These are phyloP conservation scores for Danio kyathit DNA, from an alignment of 2,797 vertebrate species.

Conservation along the genomic window DNA sequence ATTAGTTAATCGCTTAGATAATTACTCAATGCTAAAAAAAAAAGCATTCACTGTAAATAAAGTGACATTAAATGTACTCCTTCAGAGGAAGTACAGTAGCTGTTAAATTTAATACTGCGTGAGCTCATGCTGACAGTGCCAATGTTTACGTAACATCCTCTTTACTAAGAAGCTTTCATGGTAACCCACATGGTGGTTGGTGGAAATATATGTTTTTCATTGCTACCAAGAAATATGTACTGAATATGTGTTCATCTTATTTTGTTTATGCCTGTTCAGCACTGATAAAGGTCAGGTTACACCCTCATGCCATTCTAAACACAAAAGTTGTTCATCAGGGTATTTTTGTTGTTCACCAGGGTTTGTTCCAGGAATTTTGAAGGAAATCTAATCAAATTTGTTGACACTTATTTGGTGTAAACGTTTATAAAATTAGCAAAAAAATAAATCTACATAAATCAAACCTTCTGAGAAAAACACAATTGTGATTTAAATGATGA, in stretches of 20 bases:
- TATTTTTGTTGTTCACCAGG: too few relatives aligned
- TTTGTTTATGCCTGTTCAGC: background rate
- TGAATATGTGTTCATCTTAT: background rate
- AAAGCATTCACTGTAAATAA: too few relatives aligned
- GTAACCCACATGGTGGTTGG: background rate
- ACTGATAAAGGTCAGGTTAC: background rate
- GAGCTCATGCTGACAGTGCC: background rate
- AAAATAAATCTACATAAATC: too few relatives aligned
- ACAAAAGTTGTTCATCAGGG: too few relatives aligned
- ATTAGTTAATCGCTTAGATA: background rate
- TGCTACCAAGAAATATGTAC: background rate
- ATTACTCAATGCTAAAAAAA: background rate
- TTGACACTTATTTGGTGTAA: too few relatives aligned
- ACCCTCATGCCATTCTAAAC: too few relatives aligned
- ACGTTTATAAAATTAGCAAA: too few relatives aligned
- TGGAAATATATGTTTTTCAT: background rate
- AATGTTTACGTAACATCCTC: background rate
- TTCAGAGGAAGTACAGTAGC: background rate
- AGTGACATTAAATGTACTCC: background rate
- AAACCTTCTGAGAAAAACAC: too few relatives aligned
- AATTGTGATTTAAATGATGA: too few relatives aligned
- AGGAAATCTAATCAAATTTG: too few relatives aligned
- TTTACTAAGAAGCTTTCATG: slow-evolving; percentile 1
- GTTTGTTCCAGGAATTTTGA: too few relatives aligned
- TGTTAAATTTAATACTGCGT: background rate